Base-by-base conservation (phyloP, 2,797 vertebrate species). In the Platyrinchus mystaceus region DNA sequence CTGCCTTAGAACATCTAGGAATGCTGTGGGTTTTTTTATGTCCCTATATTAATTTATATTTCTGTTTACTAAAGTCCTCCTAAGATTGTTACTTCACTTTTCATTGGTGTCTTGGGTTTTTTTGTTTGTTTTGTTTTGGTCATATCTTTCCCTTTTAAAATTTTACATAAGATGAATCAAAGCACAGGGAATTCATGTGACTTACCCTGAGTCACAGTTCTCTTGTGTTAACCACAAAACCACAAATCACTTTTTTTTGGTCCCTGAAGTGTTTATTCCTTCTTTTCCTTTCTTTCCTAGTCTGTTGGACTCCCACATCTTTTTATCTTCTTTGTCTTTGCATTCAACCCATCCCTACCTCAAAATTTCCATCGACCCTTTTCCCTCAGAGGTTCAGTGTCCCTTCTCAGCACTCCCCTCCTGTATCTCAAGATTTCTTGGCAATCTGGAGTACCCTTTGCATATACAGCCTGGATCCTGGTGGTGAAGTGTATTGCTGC, bases 201-300 rank as follows among this genome's bases (percentile, higher is more conserved):
- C 63, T 70, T 84, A n/a, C 10, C 66, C 23, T 81, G 55, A 90
- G 47, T 84, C 85, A 83, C 52, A 70, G 56, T 59, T 53, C 30
- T 79, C 63, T 89, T 90, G 36, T 67, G 64, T 83, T 84, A 95
- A 84, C 60, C 64, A 64, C 69, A 91, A 88, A 64, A 13, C 32
- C 69, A 64, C 53, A 71, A 55, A 75, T 78, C 70, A 55, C 69
- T 86, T 84, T 28, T 44, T 90, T 43, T 90, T 88, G 50, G 66
- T 90, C 27, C 23, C 39, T 86, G 76, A 80, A 90, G 60, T 86
- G 34, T 93, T 96, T 95, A 78, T 39, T 93, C 37, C 17, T 81
- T 14, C 20, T 85, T 69, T 78, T 87, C 6, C 62, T 85, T 88
- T 92, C 36, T 87, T 82, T 74, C 60, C 37, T 64, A 52, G 64